A percentile compares a stretch with the other conserved stretches of the same genome.
Evolutionary conservation across 2,113 vertebrate genomes (phyloP).

Genomic region (Anguilla japonica): DNA sequence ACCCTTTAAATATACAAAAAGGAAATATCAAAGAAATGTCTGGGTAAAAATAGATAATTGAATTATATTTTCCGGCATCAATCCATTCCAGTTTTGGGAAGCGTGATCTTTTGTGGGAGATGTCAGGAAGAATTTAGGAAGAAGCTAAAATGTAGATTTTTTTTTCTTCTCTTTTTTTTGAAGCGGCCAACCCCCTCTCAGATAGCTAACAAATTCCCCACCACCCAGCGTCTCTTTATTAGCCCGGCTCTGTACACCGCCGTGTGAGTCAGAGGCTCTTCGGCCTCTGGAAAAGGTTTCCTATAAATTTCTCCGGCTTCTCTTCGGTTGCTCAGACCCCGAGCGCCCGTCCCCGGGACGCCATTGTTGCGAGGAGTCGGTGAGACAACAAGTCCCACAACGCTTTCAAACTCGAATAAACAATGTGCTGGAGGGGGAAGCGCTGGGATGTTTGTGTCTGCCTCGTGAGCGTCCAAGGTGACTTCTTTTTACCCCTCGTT

Average conservation of each 20-base stretch:
- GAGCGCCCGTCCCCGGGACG: neutral
- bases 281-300: neutral
- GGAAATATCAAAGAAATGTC: neutral
- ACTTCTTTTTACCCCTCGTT: constrained; percentile 46
- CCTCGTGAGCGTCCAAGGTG: constrained; percentile 5
- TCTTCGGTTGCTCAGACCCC: neutral
- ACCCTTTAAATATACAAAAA: neutral
- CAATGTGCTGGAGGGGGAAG: constrained; percentile 10
- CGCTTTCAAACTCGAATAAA: constrained; percentile 21
- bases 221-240: neutral
- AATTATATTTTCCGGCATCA: neutral
- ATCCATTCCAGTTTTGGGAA: neutral
- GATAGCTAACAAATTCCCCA: neutral
- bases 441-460: neutral
- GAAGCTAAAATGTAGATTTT: neutral
- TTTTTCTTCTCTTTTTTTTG: neutral
- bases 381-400: constrained; percentile 7
- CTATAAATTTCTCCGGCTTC: neutral
- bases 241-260: neutral
- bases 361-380: constrained; percentile 13
- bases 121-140: neutral
- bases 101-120: neutral
- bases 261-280: neutral
- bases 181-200: neutral
- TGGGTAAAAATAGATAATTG: neutral